Percentiles rank a stretch among this genome's conserved stretches.
Conservation (phyloP, 1,140 invertebrate species). For the Drosophila malerkotliana region DNA sequence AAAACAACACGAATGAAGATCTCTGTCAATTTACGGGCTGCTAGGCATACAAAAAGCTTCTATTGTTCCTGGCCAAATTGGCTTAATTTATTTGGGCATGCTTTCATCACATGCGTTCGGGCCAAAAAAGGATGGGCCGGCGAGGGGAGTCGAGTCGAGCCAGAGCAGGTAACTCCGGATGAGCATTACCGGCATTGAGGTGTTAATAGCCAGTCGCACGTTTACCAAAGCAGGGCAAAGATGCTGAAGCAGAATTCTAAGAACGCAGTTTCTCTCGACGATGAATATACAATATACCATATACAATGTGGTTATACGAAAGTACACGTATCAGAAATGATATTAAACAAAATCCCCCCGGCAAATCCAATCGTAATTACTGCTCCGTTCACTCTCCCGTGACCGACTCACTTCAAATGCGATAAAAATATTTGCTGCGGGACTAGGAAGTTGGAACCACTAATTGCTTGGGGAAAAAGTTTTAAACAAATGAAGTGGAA, state of each 20-base stretch:
- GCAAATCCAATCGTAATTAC: slow-evolving; percentile 45
- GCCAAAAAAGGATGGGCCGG: slow-evolving; percentile 4
- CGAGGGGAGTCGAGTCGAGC: neutral
- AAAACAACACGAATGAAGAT: slow-evolving; percentile 46
- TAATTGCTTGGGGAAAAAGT: slow-evolving; percentile 39
- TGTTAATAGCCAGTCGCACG: slow-evolving; percentile 51
- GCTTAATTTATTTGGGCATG: slow-evolving; percentile 58
- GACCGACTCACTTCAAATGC: slow-evolving; percentile 45
- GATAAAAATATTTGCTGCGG: slow-evolving; percentile 38
- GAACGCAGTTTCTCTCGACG: slow-evolving; percentile 45
- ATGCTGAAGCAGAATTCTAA: slow-evolving; percentile 34
- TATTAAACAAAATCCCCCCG: slow-evolving; percentile 44
- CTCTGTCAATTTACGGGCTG: slow-evolving; percentile 48
- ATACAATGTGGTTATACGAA: neutral
- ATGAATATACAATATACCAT: neutral
- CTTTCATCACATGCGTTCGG: slow-evolving; percentile 58
- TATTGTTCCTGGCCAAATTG: slow-evolving; percentile 64
- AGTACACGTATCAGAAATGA: slow-evolving; percentile 22
- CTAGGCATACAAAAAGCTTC: slow-evolving; percentile 44
- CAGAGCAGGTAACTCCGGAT: slow-evolving; percentile 23
- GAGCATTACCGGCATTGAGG: slow-evolving; percentile 29
- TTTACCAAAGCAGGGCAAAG: slow-evolving; percentile 32
- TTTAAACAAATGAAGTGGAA: slow-evolving; percentile 43
- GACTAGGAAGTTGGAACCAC: slow-evolving; percentile 33
- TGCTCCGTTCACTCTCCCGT: slow-evolving; percentile 52